Evolutionary conservation across 2,888 invertebrate genomes (phyloP).

Genomic region (Monopis laevigella): DNA sequence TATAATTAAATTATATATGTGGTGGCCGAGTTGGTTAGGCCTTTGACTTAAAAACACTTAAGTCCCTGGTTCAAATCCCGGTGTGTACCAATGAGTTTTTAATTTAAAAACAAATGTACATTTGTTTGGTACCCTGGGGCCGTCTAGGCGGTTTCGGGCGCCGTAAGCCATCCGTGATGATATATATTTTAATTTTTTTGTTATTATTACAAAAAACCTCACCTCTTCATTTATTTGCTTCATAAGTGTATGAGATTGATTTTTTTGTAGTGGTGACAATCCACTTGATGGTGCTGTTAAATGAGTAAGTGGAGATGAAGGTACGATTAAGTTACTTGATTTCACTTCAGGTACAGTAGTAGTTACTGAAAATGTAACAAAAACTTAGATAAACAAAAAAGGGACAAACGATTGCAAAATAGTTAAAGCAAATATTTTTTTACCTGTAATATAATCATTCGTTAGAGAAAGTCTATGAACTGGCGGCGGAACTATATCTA

Average conservation of each 20-base stretch:
- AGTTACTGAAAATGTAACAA: conserved; percentile 32
- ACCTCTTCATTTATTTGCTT: conserved; percentile 62
- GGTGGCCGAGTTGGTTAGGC: too few relatives aligned
- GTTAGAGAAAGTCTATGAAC: conserved; percentile 59
- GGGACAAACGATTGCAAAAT: background rate
- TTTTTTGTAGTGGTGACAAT: conserved; percentile 39
- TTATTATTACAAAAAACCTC: conserved; percentile 16
- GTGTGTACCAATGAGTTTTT: too few relatives aligned
- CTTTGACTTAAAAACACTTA: too few relatives aligned
- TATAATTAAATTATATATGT: too few relatives aligned
- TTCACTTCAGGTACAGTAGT: conserved; percentile 48
- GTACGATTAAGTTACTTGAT: conserved; percentile 42
- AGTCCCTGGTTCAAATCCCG: too few relatives aligned
- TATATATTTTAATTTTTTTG: background rate
- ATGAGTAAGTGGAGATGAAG: conserved; percentile 27
- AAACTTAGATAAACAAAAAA: background rate
- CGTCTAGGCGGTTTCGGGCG: background rate
- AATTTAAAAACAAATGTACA: too few relatives aligned
- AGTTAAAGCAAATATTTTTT: conserved; percentile 19
- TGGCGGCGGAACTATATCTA: conserved; percentile 42
- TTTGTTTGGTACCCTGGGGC: too few relatives aligned
- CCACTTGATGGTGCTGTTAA: conserved; percentile 18
- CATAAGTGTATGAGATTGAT: conserved; percentile 46
- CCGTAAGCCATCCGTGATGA: background rate
- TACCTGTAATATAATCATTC: conserved; percentile 65